These are phyloP conservation scores for Scalopus aquaticus DNA, from an alignment of 2,113 vertebrate species.

Conservation along the genomic window DNA sequence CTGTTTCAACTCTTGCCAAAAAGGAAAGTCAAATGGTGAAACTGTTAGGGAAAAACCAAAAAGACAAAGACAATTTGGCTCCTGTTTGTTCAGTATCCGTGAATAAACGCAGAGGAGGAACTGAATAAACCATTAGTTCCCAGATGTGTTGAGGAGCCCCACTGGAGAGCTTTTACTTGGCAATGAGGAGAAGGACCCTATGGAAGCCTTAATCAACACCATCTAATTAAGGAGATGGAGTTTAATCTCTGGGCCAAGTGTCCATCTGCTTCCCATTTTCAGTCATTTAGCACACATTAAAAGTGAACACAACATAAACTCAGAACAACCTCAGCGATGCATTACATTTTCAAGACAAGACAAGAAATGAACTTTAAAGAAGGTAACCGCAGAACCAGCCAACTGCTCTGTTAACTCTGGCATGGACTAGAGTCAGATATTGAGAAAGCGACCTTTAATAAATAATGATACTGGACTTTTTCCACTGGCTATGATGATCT, in stretches of 20 bases:
- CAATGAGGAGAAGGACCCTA: constrained; percentile 59
- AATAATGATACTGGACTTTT: background rate
- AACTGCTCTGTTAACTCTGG: background rate
- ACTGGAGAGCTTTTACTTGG: constrained; percentile 52
- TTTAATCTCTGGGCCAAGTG: constrained; percentile 70
- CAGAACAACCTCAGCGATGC: constrained; percentile 21
- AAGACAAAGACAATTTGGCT: constrained; percentile 43
- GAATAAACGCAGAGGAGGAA: constrained; percentile 52
- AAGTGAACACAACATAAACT: constrained; percentile 51
- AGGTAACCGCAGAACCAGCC: background rate
- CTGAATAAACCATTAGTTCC: constrained; percentile 30
- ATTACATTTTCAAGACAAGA: constrained; percentile 51
- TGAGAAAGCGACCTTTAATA: constrained; percentile 25
- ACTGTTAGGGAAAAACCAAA: constrained; percentile 51
- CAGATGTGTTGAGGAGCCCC: constrained; percentile 28
- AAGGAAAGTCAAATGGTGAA: constrained; percentile 48
- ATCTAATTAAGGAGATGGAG: constrained; percentile 71
- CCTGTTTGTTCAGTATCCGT: constrained; percentile 8
- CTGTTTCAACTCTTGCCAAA: constrained; percentile 44
- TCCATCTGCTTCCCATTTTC: constrained; percentile 74
- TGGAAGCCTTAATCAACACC: constrained; percentile 63
- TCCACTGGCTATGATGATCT: background rate
- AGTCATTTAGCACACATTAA: constrained; percentile 66
- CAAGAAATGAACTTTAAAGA: constrained; percentile 44
- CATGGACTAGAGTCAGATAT: background rate